These are phyloP conservation scores for Theristicus caerulescens DNA, from an alignment of 2,113 vertebrate species.

Conservation along the genomic window DNA sequence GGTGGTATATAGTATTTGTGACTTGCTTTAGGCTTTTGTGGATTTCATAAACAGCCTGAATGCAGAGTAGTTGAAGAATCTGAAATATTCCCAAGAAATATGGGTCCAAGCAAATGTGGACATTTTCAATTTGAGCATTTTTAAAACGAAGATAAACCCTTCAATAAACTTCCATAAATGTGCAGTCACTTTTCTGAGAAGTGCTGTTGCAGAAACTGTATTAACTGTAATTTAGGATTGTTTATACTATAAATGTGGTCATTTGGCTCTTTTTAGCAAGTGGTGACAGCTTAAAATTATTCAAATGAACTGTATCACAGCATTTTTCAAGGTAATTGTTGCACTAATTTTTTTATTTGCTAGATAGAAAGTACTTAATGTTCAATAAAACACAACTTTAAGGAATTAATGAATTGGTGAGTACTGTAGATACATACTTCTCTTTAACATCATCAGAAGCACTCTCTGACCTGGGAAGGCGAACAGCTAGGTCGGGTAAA, in stretches of 20 bases:
- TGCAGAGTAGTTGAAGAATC: neutral
- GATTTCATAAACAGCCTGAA: neutral
- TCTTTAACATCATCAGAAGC: neutral
- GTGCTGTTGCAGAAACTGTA: neutral
- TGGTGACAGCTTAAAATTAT: conserved; percentile 4
- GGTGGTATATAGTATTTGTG: neutral
- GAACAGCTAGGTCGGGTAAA: neutral
- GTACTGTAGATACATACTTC: neutral
- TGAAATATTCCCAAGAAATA: neutral
- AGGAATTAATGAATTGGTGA: neutral
- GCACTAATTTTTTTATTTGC: neutral
- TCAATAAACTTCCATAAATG: neutral
- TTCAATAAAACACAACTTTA: conserved; percentile 15
- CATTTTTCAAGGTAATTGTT: conserved; percentile 37
- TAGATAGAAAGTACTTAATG: neutral
- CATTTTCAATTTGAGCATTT: neutral
- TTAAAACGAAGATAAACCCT: neutral
- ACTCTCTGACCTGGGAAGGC: neutral
- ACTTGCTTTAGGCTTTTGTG: neutral
- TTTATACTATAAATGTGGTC: neutral
- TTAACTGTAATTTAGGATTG: neutral
- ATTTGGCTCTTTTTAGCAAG: conserved; percentile 39
- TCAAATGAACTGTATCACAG: neutral
- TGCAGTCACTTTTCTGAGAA: neutral
- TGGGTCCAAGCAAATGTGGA: neutral